These are phyloP conservation scores for Peromyscus eremicus DNA, from an alignment of 2,797 vertebrate species.

Conservation along the genomic window DNA sequence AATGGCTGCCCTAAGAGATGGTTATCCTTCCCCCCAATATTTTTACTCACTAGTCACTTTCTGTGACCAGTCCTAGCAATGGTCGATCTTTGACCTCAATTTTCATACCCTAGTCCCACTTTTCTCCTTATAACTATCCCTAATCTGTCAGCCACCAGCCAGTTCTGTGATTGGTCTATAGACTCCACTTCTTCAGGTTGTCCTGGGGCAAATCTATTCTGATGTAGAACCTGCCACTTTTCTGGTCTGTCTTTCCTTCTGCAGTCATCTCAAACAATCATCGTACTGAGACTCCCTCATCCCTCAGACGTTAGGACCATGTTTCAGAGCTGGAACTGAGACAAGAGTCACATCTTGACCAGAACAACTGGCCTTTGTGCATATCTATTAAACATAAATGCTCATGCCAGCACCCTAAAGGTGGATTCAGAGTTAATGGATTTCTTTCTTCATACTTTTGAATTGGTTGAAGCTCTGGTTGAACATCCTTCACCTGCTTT, in stretches of 20 bases:
- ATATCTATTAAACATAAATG: background rate
- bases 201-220: background rate
- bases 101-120: no score
- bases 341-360: background rate
- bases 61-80: background rate
- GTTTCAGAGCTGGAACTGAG: background rate
- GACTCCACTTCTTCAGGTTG: background rate
- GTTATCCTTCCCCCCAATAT: background rate
- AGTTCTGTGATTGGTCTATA: background rate
- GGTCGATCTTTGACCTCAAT: background rate
- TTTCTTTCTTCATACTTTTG: background rate
- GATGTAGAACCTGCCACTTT: background rate
- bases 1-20: background rate
- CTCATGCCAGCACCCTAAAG: background rate
- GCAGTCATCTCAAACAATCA: background rate
- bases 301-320: background rate
- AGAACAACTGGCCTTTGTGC: background rate
- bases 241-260: background rate
- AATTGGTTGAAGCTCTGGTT: background rate
- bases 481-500: background rate
- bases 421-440: background rate
- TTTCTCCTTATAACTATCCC: background rate
- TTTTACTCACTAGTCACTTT: background rate
- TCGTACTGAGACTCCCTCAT: background rate
- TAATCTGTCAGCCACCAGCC: background rate